phyloP scores from a whole-genome alignment of 2,113 vertebrate genomes.

The Elephantulus edwardii region DNA sequence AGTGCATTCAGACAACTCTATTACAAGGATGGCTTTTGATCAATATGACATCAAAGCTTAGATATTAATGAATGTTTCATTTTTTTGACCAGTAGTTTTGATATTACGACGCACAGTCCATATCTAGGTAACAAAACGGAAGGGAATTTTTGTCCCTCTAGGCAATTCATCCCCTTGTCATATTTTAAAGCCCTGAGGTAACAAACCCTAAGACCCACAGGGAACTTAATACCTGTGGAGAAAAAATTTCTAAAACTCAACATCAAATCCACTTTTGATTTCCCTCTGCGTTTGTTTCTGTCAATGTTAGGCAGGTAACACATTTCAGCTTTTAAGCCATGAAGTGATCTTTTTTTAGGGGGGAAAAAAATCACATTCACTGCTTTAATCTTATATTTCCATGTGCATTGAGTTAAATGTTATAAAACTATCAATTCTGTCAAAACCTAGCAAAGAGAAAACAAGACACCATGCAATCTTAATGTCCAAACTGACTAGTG shows the following conservation, averaged over 20 bases:
- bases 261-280: slow-evolving; percentile 78
- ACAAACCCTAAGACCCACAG: slow-evolving; percentile 71
- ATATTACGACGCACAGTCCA: not conserved
- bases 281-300: slow-evolving; percentile 74
- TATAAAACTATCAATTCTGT: slow-evolving; percentile 91
- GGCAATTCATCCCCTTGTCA: slow-evolving; percentile 79
- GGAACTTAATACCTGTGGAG: slow-evolving; percentile 75
- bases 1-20: slow-evolving; percentile 26
- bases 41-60: slow-evolving; percentile 40
- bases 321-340: slow-evolving; percentile 84
- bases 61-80: slow-evolving; percentile 41
- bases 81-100: slow-evolving; percentile 45
- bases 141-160: slow-evolving; percentile 61
- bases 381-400: slow-evolving; percentile 89
- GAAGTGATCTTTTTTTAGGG: slow-evolving; percentile 80
- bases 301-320: slow-evolving; percentile 82
- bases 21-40: slow-evolving; percentile 32
- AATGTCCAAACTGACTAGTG: slow-evolving; percentile 89
- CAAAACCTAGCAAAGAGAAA: slow-evolving; percentile 88
- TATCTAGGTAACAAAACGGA: slow-evolving; percentile 74
- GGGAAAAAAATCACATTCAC: slow-evolving; percentile 80
- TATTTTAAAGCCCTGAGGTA: slow-evolving; percentile 75
- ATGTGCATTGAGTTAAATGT: slow-evolving; percentile 88
- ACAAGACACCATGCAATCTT: slow-evolving; percentile 90
- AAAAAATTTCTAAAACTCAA: slow-evolving; percentile 81